Percentiles rank a stretch among this genome's conserved stretches.
phyloP scores from a whole-genome alignment of 2,113 vertebrate species.

The Otocyon megalotis region DNA sequence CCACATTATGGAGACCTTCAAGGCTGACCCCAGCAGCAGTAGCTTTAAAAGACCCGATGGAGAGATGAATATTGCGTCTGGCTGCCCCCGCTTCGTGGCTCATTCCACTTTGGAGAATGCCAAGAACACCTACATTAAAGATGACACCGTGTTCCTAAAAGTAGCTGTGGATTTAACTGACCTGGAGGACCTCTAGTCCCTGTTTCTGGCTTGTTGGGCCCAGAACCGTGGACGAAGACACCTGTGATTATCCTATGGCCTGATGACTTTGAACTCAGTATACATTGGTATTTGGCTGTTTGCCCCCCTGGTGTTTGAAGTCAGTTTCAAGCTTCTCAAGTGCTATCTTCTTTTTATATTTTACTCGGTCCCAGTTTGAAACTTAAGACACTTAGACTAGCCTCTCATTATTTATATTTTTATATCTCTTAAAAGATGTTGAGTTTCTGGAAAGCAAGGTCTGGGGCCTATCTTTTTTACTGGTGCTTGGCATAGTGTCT shows the following conservation, averaged over 20 bases:
- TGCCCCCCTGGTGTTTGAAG: neutral
- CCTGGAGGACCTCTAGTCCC: slow-evolving; percentile 89
- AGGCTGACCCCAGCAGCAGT: slow-evolving; percentile 90
- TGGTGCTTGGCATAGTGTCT: neutral
- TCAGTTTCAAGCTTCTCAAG: neutral
- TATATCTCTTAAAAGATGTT: slow-evolving; percentile 44
- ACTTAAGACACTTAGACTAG: slow-evolving; percentile 17
- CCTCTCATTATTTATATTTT: slow-evolving; percentile 72
- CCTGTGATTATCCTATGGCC: neutral
- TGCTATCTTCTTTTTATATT: neutral
- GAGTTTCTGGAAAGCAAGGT: neutral
- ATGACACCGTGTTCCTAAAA: slow-evolving; percentile 93
- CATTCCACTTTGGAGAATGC: slow-evolving; percentile 88
- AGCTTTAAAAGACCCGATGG: slow-evolving; percentile 91
- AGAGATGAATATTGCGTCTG: slow-evolving; percentile 92
- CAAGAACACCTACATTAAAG: slow-evolving; percentile 90
- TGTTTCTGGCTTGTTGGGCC: slow-evolving; percentile 1
- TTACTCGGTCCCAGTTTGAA: neutral
- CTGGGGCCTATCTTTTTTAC: neutral
- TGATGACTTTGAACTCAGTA: slow-evolving; percentile 26
- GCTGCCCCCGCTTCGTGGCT: slow-evolving; percentile 91
- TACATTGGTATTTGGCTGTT: slow-evolving; percentile 52
- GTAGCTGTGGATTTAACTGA: slow-evolving; percentile 92
- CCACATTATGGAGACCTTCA: slow-evolving; percentile 89
- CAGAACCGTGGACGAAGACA: neutral